Evolutionary conservation across 2,888 invertebrate genomes (phyloP), one percentile per base, ranked within the genome.

Genomic region (Agriopis marginaria): DNA sequence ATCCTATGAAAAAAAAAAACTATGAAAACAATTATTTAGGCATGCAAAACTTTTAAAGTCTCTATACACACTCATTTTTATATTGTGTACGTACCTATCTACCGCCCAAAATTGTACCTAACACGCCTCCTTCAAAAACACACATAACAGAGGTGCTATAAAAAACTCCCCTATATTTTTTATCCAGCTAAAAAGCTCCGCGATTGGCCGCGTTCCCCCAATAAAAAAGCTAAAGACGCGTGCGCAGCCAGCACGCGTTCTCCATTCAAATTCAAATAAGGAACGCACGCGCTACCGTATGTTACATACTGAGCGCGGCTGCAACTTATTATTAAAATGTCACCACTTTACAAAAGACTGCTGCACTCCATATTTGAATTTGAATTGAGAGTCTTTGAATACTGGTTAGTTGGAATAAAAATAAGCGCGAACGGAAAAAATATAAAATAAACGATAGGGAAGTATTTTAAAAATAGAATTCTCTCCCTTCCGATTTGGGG

Each of bases 161-260:
- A 93, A 93, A 92, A 93, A 86, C 83, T 86, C 89, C 93, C 92
- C 91, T 86, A 66, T 79, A 80, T 87, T 91, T 92, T 92, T 92
- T 88, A 84, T 78, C 75, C 71, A 73, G 78, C 79, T 80, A 82
- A 87, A 86, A 87, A 79, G 76, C 75, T 11, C 77, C 78, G 83
- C 82, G 82, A 93, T 94, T 94, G 94, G 93, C 79, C 80, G 85
- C 66, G 73, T 71, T 74, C 81, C 85, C 87, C 85, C 86, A 84
- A 87, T 92, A 93, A 94, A 94, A 93, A 93, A 90, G 86, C 79
- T 86, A 91, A 90, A 91, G 89, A 89, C 90, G 90, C 91, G 90
- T 89, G 90, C 83, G 66, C 62, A 77, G 77, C 81, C 82, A 82
- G 86, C 91, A 88, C 90, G 88, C 87, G 88, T 80, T 86, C 81